Evolutionary conservation across 30 jellyfish, hydroid and myxozoan genomes (phyloP), one percentile per base, ranked within the genome.

Genomic region (Aurelia aurita complex sp. Pacific): DNA sequence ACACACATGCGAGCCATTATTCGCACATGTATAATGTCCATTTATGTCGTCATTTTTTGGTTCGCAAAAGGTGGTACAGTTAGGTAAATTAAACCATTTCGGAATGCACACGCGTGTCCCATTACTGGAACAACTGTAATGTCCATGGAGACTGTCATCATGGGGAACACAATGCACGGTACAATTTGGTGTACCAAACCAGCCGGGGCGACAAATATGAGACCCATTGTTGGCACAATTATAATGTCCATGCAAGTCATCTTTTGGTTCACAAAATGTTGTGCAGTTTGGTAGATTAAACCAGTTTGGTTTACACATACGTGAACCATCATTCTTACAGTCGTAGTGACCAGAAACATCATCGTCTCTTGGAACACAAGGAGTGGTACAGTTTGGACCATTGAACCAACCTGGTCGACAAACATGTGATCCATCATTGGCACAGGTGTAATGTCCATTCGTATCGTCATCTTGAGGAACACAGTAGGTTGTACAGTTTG

Each of bases 391-490:
- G 59, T 79, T 72, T 77, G 87, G 91, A 1, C 32, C 29, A 17
- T 29, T 35, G 43, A 40, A 87, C 86, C 86, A 87, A 11, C 64
- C 16, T 77, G 81, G 80, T 1, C 63, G 55, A 57, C 96, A 87
- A 62, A 54, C 53, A 16, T 76, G 80, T n/a, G 82, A 5, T 5
- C 96, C 96, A 70, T 87, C 71, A 18, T n/a, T 57, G 52, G 62
- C 63, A 40, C 96, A 87, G 0, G 46, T 64, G 64, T 69, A 88
- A 46, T 88, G 91, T 15, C 96, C 96, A 72, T 46, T 75, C 0
- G 36, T 5, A 13, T 17, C 61, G 61, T 88, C 91, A 70, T 80
- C 67, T 59, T 52, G 42, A 36, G 88, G 88, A 2, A 18, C 42
- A 61, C 96, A 88, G 42, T 52, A 81, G 12, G 53, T 69, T 15